A percentile compares a stretch with the other conserved stretches of the same genome.
These are phyloP conservation scores for Oryzias dopingdopingensis DNA, from an alignment of 2,797 vertebrate genomes.

Conservation along the genomic window DNA sequence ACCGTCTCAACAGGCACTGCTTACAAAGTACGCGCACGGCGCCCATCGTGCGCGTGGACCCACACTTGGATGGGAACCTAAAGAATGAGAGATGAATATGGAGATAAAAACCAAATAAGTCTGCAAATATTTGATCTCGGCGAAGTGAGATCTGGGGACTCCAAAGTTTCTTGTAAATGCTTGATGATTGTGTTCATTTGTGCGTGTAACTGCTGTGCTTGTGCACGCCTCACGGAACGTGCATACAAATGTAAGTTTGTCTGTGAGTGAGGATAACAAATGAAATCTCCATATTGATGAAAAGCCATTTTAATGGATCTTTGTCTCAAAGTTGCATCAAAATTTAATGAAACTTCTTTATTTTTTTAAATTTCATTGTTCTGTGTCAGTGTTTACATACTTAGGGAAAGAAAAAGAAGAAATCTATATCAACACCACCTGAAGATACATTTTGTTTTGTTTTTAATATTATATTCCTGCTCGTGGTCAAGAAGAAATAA, in stretches of 20 bases:
- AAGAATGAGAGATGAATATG: constrained; percentile 50
- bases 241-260: constrained; percentile 35
- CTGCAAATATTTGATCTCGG: constrained; percentile 58
- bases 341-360: too few relatives aligned
- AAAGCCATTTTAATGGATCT: neutral
- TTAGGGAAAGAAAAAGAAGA: too few relatives aligned
- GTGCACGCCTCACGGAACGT: constrained; percentile 32
- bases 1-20: constrained; percentile 72
- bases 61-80: constrained; percentile 48
- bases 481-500: too few relatives aligned
- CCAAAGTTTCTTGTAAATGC: constrained; percentile 38
- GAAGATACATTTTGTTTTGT: too few relatives aligned
- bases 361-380: too few relatives aligned
- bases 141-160: constrained; percentile 29
- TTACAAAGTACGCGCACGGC: constrained; percentile 55
- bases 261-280: constrained; percentile 25
- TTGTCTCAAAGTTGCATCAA: too few relatives aligned
- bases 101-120: constrained; percentile 55
- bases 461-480: too few relatives aligned
- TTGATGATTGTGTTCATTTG: constrained; percentile 49
- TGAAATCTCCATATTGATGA: constrained; percentile 19
- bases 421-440: too few relatives aligned
- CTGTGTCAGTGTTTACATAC: too few relatives aligned
- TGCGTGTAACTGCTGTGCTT: constrained; percentile 43
- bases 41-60: constrained; percentile 44